Evolutionary conservation across 2,113 vertebrate species (phyloP), one percentile per base, ranked within the genome.

Genomic region (Suncus etruscus): DNA sequence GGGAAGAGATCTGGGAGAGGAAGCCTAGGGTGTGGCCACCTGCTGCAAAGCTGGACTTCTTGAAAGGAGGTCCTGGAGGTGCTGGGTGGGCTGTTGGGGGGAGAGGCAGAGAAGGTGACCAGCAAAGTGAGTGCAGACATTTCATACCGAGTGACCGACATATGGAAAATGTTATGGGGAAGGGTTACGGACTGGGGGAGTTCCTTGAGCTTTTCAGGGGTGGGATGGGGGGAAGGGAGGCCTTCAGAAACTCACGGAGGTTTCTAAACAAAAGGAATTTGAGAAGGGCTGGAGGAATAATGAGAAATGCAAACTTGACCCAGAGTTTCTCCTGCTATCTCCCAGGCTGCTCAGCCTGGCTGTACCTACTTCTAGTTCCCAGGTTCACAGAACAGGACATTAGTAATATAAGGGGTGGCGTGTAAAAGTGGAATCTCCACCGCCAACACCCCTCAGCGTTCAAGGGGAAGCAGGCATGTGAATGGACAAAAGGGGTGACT

Each of bases 91-190:
- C 8, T 89, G 45, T 91, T 83, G 63, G 50, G 48, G 69, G 70
- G 91, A 91, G 80, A 58, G 74, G 5, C 1, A 3, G 87, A 87
- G 61, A 78, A 95, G 88, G 86, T 92, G 86, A 91, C 93, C 93
- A 80, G 83, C 24, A 91, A 91, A 94, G 83, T n/a, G 86, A 93
- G 76, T 48, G 69, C 88, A 89, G 85, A 86, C 31, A 11, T 92
- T 96, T 96, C 3, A 0, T 91, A 84, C 92, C 93, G 87, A 92
- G 89, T 54, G 73, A 95, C 95, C 93, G 80, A 93, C 98, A 98
- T 98, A 97, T 98, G 97, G 97, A 98, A 97, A 50, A 51, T 4
- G 94, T 97, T 98, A 97, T 91, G 32, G 69, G 68, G 66, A 96
- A 95, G 91, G 96, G 92, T 94, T 97, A 91, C 95, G 91, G 89